Percentiles rank a stretch among this genome's conserved stretches.
phyloP scores from a whole-genome alignment of 1,140 invertebrate species.

The Pseudomyrmex pallidus region DNA sequence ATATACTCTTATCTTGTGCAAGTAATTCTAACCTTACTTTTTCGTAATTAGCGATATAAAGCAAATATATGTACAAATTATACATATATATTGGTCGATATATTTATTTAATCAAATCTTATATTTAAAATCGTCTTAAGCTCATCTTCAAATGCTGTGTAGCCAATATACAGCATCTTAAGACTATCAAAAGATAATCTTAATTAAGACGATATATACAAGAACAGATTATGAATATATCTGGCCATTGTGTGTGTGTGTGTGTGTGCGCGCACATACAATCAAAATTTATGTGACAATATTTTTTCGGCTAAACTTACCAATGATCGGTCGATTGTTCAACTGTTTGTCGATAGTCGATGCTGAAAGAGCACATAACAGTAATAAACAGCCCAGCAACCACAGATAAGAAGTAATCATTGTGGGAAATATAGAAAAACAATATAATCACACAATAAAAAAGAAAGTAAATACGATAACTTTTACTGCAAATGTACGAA shows the following conservation, averaged over 20 bases:
- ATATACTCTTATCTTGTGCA: neutral
- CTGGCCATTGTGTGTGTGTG: no score
- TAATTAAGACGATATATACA: no score
- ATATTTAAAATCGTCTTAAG: no score
- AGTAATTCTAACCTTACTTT: slow-evolving; percentile 20
- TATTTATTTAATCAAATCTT: no score
- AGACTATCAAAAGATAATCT: no score
- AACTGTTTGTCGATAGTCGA: neutral
- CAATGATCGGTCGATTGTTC: slow-evolving; percentile 69
- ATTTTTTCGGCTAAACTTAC: slow-evolving; percentile 45
- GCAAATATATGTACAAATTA: neutral
- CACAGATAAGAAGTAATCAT: neutral
- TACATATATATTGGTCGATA: no score
- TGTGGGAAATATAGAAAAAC: neutral
- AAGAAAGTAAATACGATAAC: neutral
- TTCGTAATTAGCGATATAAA: no score
- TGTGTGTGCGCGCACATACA: no score
- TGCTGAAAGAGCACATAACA: neutral
- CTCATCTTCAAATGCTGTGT: neutral
- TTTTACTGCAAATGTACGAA: no score
- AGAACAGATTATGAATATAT: no score
- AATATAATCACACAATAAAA: no score
- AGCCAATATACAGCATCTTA: no score
- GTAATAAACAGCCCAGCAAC: neutral
- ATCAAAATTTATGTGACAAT: neutral